Evolutionary conservation across 1,140 invertebrate species (phyloP).

Genomic region (Drosophila punjabiensis): DNA sequence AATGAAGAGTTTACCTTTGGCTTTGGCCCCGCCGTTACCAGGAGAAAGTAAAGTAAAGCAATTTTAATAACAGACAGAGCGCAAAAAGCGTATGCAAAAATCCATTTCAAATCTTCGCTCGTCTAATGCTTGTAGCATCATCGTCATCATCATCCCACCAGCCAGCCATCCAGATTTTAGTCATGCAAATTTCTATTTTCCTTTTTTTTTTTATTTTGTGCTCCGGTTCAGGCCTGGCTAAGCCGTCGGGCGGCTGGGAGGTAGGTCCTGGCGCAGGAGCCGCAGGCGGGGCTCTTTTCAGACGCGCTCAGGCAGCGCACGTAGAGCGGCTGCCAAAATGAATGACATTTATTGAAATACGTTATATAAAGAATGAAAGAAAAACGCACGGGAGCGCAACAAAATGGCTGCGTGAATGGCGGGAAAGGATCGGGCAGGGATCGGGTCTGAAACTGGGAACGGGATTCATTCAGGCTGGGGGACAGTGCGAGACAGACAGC

Average conservation of each 20-base stretch:
- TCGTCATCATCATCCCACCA: constrained; percentile 24
- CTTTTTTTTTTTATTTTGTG: constrained; percentile 8
- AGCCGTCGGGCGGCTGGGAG: constrained; percentile 13
- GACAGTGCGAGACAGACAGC: constrained; percentile 34
- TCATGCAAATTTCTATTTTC: constrained; percentile 64
- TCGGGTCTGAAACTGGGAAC: background rate
- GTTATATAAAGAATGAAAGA: constrained; percentile 63
- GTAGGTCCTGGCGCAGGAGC: constrained; percentile 5
- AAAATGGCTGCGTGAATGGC: constrained; percentile 56
- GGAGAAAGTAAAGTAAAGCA: constrained; percentile 39
- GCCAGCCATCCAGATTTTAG: constrained; percentile 48
- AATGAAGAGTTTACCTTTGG: constrained; percentile 48
- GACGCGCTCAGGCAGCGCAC: constrained; percentile 72
- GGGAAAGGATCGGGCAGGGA: constrained; percentile 24
- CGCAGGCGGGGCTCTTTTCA: constrained; percentile 56
- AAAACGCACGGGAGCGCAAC: constrained; percentile 63
- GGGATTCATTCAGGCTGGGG: constrained; percentile 17
- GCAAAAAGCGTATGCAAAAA: constrained; percentile 69
- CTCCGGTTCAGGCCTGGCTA: constrained; percentile 29
- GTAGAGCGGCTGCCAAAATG: constrained; percentile 78
- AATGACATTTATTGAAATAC: constrained; percentile 82
- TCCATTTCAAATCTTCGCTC: constrained; percentile 73
- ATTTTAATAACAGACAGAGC: constrained; percentile 77
- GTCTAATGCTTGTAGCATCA: constrained; percentile 55
- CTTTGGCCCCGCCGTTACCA: constrained; percentile 13